phyloP scores from a whole-genome alignment of 2,888 invertebrate species.

The Fissipunctia ypsillon region DNA sequence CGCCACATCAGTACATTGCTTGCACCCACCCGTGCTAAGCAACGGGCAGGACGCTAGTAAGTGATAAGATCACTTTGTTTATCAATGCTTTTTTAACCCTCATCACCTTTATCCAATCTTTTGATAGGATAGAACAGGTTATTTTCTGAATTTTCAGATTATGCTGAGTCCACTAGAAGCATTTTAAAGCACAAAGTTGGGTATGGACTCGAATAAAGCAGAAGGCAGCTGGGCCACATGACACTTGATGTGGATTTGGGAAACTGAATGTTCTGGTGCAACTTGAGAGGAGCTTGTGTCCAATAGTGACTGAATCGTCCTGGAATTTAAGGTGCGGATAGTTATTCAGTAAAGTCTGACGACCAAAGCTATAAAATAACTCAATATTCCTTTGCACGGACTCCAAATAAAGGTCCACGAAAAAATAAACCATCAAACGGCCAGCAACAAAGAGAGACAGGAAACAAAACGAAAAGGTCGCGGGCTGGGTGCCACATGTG shows the following conservation, averaged over 20 bases:
- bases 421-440: conserved; percentile 60
- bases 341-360: neutral
- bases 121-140: neutral
- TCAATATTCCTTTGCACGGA: conserved; percentile 33
- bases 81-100: neutral
- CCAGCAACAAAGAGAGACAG: conserved; percentile 71
- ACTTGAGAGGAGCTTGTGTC: neutral
- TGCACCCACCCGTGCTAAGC: too few relatives aligned
- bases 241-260: neutral
- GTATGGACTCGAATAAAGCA: neutral
- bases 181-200: too few relatives aligned
- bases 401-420: conserved; percentile 61
- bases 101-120: neutral
- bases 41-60: too few relatives aligned
- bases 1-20: too few relatives aligned
- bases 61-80: too few relatives aligned
- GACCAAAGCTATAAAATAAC: conserved; percentile 17
- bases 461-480: conserved; percentile 75
- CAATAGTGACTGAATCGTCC: neutral
- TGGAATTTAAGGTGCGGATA: neutral
- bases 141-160: neutral
- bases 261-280: neutral
- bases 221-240: too few relatives aligned
- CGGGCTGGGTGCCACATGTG: conserved; percentile 81
- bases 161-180: neutral